Conservation (phyloP, 2,113 vertebrate genomes). For the Hippoglossus stenolepis region DNA sequence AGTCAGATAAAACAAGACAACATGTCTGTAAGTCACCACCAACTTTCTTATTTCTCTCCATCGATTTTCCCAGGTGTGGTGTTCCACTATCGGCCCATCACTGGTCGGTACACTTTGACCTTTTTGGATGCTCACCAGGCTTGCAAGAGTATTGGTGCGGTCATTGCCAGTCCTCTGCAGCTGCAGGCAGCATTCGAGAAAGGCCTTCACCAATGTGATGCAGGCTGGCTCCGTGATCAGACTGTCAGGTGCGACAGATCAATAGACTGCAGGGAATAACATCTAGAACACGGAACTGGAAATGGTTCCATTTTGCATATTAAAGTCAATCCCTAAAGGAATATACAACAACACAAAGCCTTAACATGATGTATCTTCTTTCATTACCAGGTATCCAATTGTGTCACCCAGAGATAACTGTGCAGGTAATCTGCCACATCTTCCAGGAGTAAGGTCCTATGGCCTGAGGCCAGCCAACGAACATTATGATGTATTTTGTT, state of each 20-base stretch:
- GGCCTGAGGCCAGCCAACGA: conserved; percentile 87
- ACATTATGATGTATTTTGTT: conserved; percentile 94
- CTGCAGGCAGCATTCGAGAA: conserved; percentile 91
- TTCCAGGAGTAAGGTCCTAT: conserved; percentile 88
- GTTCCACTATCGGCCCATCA: conserved; percentile 91
- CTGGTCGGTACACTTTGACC: conserved; percentile 87
- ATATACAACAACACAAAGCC: background rate
- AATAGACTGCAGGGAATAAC: background rate
- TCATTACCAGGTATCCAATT: conserved; percentile 89
- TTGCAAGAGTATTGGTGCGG: conserved; percentile 84
- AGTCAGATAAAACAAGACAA: background rate
- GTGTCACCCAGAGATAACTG: conserved; percentile 90
- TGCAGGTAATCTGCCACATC: conserved; percentile 85
- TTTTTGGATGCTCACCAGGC: conserved; percentile 88
- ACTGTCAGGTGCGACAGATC: conserved; percentile 87
- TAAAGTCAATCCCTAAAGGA: no score
- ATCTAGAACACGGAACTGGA: background rate
- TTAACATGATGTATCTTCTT: background rate
- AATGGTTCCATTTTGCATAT: background rate
- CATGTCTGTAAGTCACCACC: background rate
- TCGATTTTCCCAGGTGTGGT: conserved; percentile 84
- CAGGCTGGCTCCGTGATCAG: conserved; percentile 94
- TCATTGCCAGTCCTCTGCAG: conserved; percentile 88
- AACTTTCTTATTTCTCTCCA: background rate
- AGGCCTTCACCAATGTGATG: conserved; percentile 94